Base-by-base conservation (phyloP, 2,888 invertebrate genomes). In the Isoperla grammatica region DNA sequence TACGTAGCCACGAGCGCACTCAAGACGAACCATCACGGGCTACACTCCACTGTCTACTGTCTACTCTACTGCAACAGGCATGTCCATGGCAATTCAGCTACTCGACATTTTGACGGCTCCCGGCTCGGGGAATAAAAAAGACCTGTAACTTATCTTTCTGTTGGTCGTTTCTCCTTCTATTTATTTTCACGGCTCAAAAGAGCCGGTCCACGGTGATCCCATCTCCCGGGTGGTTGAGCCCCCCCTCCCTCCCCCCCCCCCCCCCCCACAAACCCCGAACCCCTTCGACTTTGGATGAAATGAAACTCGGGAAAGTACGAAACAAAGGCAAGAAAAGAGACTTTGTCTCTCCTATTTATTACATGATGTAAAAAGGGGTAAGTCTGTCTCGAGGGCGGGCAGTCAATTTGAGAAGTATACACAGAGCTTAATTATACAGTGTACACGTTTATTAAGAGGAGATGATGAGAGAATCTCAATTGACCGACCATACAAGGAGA, bases 111-210 rank as follows among this genome's bases (percentile, higher is more conserved):
- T 48, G 20, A 48, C 48, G 48, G 48, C 48, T 12, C 11, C n/a
- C n/a, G 23, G 8, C n/a, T 20, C 29, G 5, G 29, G 29, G 29
- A 29, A 29, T n/a, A 35, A 29, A 50, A 29, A 50, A 35, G 20
- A 50, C 49, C 49, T 50, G 49, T 50, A 23, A 50, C 49, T 50
- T 50, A 50, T 50, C 22, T 15, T 23, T 50, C 49, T 29, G 29
- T 29, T 13, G 29, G 49, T 29, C 49, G 23, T 40, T 42, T 53
- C 50, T 42, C 54, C 53, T 59, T 46, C 59, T 37, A 54, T 59
- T 59, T 59, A 54, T 59, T 59, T 59, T 59, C 59, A 59, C 59
- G 59, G 55, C 55, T 59, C 45, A 59, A 42, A 54, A 54, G 55
- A 43, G 45, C 20, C 22, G 59, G 39, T n/a, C 49, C 9, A 22